Evolutionary conservation across 2,888 invertebrate genomes (phyloP).

Genomic region (Drosophila colorata): DNA sequence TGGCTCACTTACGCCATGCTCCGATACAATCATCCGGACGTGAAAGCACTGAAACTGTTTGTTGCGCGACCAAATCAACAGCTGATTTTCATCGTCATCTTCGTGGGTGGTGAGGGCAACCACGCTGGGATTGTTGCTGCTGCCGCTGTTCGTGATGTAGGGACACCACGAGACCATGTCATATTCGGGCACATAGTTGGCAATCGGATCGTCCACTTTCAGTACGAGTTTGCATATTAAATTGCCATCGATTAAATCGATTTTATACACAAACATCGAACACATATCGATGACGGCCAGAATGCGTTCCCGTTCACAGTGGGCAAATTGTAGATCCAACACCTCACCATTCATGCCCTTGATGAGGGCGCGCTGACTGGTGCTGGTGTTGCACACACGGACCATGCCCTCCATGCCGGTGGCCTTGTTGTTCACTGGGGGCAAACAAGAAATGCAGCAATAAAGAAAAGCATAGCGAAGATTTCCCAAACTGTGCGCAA

Average conservation of each 20-base stretch:
- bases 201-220: conserved; percentile 85
- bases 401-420: conserved; percentile 89
- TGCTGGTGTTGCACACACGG: conserved; percentile 90
- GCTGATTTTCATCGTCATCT: conserved; percentile 89
- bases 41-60: conserved; percentile 86
- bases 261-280: conserved; percentile 93
- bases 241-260: conserved; percentile 88
- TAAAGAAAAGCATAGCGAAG: not conserved
- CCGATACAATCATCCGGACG: conserved; percentile 79
- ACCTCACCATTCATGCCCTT: conserved; percentile 95
- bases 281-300: conserved; percentile 95
- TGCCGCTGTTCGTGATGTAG: conserved; percentile 85
- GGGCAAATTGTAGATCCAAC: conserved; percentile 96
- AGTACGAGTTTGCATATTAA: conserved; percentile 86
- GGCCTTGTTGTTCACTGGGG: conserved; percentile 83
- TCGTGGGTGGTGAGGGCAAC: conserved; percentile 80
- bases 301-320: conserved; percentile 91
- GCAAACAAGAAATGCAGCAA: not conserved
- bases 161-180: conserved; percentile 97
- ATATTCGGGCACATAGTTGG: conserved; percentile 85
- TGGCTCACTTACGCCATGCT: conserved; percentile 79
- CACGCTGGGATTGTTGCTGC: conserved; percentile 13
- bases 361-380: conserved; percentile 91
- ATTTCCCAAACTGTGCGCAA: not conserved
- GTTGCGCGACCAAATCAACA: conserved; percentile 93